Conservation (phyloP, 2,888 invertebrate species). For the Mellilla xanthometata region DNA sequence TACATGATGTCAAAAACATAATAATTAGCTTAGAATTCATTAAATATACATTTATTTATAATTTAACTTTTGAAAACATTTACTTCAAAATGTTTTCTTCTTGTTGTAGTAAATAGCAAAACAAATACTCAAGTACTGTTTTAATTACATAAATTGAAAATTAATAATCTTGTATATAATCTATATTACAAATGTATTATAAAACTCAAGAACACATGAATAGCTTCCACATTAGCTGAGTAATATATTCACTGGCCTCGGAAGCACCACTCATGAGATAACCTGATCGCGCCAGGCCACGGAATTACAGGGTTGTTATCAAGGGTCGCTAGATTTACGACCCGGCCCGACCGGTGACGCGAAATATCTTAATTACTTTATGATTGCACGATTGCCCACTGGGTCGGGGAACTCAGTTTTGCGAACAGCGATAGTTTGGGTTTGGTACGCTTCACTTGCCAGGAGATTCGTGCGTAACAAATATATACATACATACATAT, state of each 20-base stretch:
- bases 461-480: not conserved
- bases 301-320: conserved; percentile 44
- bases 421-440: conserved; percentile 21
- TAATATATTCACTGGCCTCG: conserved; percentile 59
- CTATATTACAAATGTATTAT: too few species aligned
- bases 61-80: too few species aligned
- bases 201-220: too few species aligned
- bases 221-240: not conserved
- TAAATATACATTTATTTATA: too few species aligned
- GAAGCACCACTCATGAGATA: conserved; percentile 48
- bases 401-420: conserved; percentile 30
- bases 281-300: conserved; percentile 46
- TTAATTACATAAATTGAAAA: too few species aligned
- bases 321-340: conserved; percentile 43
- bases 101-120: too few species aligned
- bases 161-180: too few species aligned
- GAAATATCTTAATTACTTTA: conserved; percentile 64
- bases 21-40: too few species aligned
- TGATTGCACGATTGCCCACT: conserved; percentile 40
- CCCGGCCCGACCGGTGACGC: conserved; percentile 39
- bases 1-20: too few species aligned
- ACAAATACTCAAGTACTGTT: too few species aligned
- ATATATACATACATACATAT: too few species aligned
- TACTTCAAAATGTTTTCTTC: too few species aligned
- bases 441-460: conserved; percentile 10